Conservation (phyloP, 2,113 vertebrate species). For the Phalacrocorax carbo region DNA sequence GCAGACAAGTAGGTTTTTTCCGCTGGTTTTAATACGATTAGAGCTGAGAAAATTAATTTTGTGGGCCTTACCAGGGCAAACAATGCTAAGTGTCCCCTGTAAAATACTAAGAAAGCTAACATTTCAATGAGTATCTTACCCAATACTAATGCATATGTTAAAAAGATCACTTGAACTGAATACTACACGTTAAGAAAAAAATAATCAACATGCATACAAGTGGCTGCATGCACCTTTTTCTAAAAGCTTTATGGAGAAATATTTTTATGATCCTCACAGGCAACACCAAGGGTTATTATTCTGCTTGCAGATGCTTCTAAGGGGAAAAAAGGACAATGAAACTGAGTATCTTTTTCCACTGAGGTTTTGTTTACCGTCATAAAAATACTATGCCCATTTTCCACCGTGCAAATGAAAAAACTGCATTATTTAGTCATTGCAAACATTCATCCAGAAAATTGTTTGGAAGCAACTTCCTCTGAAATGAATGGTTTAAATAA, state of each 20-base stretch:
- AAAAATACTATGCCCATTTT: not conserved
- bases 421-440: rapidly evolving
- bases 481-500: not conserved
- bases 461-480: not conserved
- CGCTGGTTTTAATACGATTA: rapidly evolving
- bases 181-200: rapidly evolving
- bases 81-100: rapidly evolving
- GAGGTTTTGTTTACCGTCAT: not conserved
- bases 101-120: not conserved
- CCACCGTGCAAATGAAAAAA: not conserved
- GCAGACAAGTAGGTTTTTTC: no score
- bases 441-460: not conserved
- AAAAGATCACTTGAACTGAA: not conserved
- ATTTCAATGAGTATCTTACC: rapidly evolving
- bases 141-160: not conserved
- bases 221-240: not conserved
- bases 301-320: not conserved
- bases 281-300: not conserved
- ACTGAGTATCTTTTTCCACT: not conserved
- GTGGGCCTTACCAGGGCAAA: not conserved
- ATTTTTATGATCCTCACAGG: not conserved
- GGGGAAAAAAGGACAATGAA: rapidly evolving
- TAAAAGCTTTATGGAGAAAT: rapidly evolving
- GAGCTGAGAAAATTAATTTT: not conserved
- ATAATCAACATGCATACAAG: rapidly evolving